These are phyloP conservation scores for Aphaenogaster rudis DNA, from an alignment of 1,140 invertebrate species.

Conservation along the genomic window DNA sequence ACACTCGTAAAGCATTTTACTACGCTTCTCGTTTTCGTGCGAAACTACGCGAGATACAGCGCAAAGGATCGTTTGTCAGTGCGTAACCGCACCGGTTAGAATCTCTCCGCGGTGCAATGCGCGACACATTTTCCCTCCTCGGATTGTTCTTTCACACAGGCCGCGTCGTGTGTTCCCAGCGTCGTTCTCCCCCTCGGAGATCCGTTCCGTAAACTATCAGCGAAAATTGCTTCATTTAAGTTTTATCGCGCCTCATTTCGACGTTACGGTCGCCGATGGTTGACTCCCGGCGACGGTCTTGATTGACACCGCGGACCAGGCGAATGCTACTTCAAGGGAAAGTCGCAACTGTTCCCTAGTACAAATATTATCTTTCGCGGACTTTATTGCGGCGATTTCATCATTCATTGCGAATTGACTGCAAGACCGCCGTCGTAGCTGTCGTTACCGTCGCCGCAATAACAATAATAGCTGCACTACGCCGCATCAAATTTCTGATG, in stretches of 20 bases:
- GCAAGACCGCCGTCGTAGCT: conserved; percentile 48
- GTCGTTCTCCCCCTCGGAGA: background rate
- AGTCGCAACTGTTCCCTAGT: background rate
- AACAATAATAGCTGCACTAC: conserved; percentile 62
- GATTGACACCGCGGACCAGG: background rate
- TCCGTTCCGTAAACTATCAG: conserved; percentile 49
- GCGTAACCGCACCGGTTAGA: conserved; percentile 64
- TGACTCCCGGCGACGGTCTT: background rate
- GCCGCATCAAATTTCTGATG: conserved; percentile 57
- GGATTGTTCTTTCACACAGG: background rate
- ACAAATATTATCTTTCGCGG: conserved; percentile 57
- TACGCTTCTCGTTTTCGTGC: conserved; percentile 54
- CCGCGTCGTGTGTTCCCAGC: background rate
- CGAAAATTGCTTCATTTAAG: conserved; percentile 52
- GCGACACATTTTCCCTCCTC: background rate
- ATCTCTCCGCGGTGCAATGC: conserved; percentile 24
- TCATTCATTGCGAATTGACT: conserved; percentile 52
- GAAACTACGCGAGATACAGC: conserved; percentile 50
- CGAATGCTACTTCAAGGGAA: background rate
- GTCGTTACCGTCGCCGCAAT: conserved; percentile 12
- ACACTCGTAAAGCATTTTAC: conserved; percentile 71
- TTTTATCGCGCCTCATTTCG: conserved; percentile 34
- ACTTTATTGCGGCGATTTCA: conserved; percentile 62
- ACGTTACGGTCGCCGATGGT: background rate
- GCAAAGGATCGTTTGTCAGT: conserved; percentile 61